Evolutionary conservation across 53 echinoderm and acorn worm species (phyloP), one percentile per base, ranked within the genome.

Genomic region (Pentamera pediparva): DNA sequence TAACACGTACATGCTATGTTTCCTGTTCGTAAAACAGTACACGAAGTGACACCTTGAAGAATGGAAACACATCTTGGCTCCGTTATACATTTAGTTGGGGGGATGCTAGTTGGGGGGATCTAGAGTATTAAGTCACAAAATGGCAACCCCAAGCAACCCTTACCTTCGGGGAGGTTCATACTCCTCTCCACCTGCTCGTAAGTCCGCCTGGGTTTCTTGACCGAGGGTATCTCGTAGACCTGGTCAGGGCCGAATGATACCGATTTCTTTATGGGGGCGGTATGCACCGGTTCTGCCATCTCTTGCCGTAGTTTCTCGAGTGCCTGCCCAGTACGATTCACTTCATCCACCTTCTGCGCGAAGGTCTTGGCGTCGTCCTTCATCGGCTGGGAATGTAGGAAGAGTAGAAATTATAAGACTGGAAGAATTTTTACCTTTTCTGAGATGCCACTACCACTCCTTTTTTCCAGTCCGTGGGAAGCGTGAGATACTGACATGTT

Each of bases 141-240:
- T n/a, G n/a, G n/a, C n/a, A n/a, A n/a, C n/a, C n/a, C n/a, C n/a
- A n/a, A n/a, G n/a, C 55, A 55, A 13, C 12, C 0, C 73, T 72
- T 27, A 93, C 93, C 89, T 69, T 89, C 75, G 12, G 86, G 89
- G 12, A 86, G 55, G 36, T 76, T 51, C 37, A 80, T 77, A 65
- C 93, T 93, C 59, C 78, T 60, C 25, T 86, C 84, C 61, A 89
- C 60, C 45, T 92, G 84, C 56, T 92, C 92, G 29, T 79, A 75
- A 6, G 93, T 89, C 20, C 84, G 38, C 41, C 86, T 83, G 3
- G 67, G 62, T 56, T 89, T 89, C 75, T 89, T 89, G 28, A 78
- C 73, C 18, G 77, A 83, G 2, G 52, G 76, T 22, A 35, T 61
- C 32, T 79, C 64, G 41, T 50, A 31, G 3, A 48, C 45, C 28